phyloP scores from a whole-genome alignment of 2,888 invertebrate genomes.

The Drosophila aldrichi region DNA sequence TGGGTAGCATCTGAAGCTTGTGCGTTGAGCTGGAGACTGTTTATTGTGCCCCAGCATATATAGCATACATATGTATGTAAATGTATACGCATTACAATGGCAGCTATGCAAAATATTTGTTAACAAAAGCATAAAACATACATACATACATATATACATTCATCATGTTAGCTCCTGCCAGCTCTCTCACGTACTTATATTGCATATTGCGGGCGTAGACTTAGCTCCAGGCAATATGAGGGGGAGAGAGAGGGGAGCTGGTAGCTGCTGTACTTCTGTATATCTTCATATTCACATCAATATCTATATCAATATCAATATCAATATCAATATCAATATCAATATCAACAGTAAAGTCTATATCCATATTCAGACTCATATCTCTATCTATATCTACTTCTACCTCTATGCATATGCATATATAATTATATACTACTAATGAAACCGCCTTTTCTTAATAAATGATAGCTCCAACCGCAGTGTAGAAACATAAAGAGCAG shows the following conservation, averaged over 20 bases:
- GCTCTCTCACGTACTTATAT: not conserved
- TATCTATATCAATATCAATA: not conserved
- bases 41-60: not conserved
- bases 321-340: not conserved
- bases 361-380: not conserved
- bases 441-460: not conserved
- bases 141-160: not conserved
- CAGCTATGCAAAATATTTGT: constrained; percentile 38
- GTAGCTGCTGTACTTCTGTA: not conserved
- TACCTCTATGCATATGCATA: no score
- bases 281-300: not conserved
- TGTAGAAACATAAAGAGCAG: not conserved
- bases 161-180: not conserved
- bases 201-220: not conserved
- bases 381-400: not conserved
- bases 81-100: constrained; percentile 2
- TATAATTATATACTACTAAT: not conserved
- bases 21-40: constrained; percentile 4
- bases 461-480: not conserved
- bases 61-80: not conserved
- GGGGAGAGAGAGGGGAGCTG: not conserved
- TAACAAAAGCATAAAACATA: constrained; percentile 16
- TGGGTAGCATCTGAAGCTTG: not conserved
- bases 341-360: not conserved
- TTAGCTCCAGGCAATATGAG: no score